Base-by-base conservation (phyloP, 2,797 vertebrate genomes). In the Xyrichtys novacula region DNA sequence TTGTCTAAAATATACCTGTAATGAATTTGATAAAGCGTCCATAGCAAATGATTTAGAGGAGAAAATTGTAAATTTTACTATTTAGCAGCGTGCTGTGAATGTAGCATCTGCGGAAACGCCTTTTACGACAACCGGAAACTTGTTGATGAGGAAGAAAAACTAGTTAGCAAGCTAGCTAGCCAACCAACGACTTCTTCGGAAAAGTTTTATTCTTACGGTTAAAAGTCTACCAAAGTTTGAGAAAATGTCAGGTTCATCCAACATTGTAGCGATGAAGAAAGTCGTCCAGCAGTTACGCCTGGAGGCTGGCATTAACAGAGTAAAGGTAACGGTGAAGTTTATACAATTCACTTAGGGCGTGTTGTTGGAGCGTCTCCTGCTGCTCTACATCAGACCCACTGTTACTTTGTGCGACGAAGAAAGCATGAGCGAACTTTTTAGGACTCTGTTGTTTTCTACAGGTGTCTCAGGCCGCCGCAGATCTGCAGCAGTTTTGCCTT, bases 211-310 rank as follows among this genome's bases (percentile, higher is more conserved):
- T 49, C 34, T 42, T 2, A 12, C 61, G 2, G 1, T 36, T n/a
- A 23, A 3, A 16, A 36, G 9, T 32, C 19, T 5, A 4, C 31
- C 1, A 23, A 53, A 14, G 22, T n/a, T 14, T 55, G 2, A 3
- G 29, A 72, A 3, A 39, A 98, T 98, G 97, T 98, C 97, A 48
- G 93, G 94, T 6, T 92, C 95, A 19, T 95, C 96, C 55, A 98
- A 91, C 88, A 92, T 96, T 60, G 89, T 90, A 28, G 90, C 95
- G 7, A 96, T 98, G 96, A 96, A 95, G 93, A 98, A 98, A 59
- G 84, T 96, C 32, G 96, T 98, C 52, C 95, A 97, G 20, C 97
- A 98, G 89, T 78, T 98, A 56, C 95, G 96, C 26, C 92, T 96
- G 14, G 96, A 99, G 85, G 96, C 96, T 20, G 94, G 94, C 19